phyloP scores from a whole-genome alignment of 2,888 invertebrate genomes.

The Leptinotarsa peninsularis region DNA sequence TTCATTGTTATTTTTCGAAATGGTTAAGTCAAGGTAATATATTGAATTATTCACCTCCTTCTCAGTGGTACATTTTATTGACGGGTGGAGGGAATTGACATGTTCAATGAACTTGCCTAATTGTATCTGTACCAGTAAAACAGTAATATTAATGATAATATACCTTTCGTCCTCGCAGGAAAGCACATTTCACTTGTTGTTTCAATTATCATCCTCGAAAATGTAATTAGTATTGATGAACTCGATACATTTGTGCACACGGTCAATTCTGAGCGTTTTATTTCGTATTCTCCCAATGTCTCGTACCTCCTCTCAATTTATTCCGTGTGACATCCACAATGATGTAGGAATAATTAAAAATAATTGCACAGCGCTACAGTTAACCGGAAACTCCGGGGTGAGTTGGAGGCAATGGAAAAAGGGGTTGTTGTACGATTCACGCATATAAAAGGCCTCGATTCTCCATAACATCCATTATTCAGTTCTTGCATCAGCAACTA shows the following conservation, averaged over 20 bases:
- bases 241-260: not conserved
- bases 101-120: no score
- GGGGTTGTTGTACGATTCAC: constrained; percentile 26
- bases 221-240: not conserved
- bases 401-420: constrained; percentile 31
- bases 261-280: constrained; percentile 22
- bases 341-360: constrained; percentile 39
- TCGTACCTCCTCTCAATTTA: constrained; percentile 31
- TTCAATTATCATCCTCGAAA: not conserved
- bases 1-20: no score
- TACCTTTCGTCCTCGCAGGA: no score
- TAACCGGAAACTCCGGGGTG: constrained; percentile 25
- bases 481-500: constrained; percentile 27
- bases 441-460: constrained; percentile 33
- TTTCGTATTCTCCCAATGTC: constrained; percentile 28
- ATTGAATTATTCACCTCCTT: no score
- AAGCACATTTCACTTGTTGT: no score
- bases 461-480: constrained; percentile 28
- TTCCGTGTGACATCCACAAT: constrained; percentile 34
- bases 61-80: no score
- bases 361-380: constrained; percentile 33
- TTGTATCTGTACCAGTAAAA: no score
- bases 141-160: no score
- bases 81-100: no score
- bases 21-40: no score